Conservation (phyloP, 2,797 vertebrate species). For the Brotula barbata region DNA sequence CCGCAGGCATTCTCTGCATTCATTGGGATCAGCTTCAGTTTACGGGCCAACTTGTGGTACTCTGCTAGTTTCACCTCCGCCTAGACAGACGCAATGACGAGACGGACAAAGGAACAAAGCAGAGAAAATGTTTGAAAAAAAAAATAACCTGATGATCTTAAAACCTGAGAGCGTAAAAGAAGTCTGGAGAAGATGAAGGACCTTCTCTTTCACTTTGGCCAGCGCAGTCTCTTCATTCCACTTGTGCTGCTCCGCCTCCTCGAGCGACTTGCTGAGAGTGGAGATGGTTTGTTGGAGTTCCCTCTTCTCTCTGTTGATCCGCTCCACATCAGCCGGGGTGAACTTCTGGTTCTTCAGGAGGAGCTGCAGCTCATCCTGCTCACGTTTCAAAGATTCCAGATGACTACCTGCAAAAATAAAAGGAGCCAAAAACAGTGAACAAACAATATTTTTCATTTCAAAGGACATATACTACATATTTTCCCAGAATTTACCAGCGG, state of each 20-base stretch:
- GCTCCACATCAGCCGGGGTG: conserved; percentile 90
- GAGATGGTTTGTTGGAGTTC: conserved; percentile 88
- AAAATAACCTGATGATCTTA: too few relatives aligned
- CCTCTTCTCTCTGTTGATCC: conserved; percentile 91
- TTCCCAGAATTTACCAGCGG: conserved; percentile 76
- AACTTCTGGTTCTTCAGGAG: conserved; percentile 91
- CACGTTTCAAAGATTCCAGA: conserved; percentile 84
- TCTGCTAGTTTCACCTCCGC: conserved; percentile 85
- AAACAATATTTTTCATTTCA: too few relatives aligned
- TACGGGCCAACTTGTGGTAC: conserved; percentile 92
- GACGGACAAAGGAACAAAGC: background rate
- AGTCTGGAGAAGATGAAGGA: too few relatives aligned
- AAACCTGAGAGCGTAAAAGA: too few relatives aligned
- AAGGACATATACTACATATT: too few relatives aligned
- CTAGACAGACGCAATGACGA: conserved; percentile 63
- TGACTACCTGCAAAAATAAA: conserved; percentile 78
- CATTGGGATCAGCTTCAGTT: conserved; percentile 90
- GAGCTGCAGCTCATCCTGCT: conserved; percentile 82
- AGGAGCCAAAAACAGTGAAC: background rate
- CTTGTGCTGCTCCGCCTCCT: conserved; percentile 86
- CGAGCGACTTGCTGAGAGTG: conserved; percentile 84
- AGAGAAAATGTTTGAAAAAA: background rate
- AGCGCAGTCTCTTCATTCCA: conserved; percentile 93
- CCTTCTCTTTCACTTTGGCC: conserved; percentile 87
- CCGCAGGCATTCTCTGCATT: conserved; percentile 90